A percentile compares a stretch with the other conserved stretches of the same genome.
Evolutionary conservation across 2,113 vertebrate species (phyloP).

Genomic region (Bos indicus): DNA sequence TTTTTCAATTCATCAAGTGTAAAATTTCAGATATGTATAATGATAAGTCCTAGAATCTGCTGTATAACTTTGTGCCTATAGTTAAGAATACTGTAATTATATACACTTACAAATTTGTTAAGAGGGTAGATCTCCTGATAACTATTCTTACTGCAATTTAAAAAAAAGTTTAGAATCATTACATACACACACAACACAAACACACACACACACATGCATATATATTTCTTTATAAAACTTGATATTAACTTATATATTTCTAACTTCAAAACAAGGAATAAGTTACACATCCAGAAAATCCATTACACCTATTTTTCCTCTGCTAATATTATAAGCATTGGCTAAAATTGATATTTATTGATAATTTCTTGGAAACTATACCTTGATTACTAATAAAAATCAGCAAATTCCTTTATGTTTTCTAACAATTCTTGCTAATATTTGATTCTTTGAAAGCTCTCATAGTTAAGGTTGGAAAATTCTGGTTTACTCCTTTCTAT

Average conservation of each 20-base stretch:
- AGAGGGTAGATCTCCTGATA: not conserved
- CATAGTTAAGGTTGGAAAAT: not conserved
- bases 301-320: not conserved
- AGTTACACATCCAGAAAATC: conserved; percentile 6
- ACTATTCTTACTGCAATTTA: not conserved
- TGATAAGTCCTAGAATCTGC: not conserved
- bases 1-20: not conserved
- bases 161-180: not conserved
- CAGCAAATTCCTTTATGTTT: not conserved
- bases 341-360: not conserved
- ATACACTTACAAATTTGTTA: not conserved
- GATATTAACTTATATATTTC: not conserved
- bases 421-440: not conserved
- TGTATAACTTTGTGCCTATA: not conserved
- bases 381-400: not conserved
- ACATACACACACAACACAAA: not conserved
- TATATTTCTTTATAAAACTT: not conserved
- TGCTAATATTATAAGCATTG: not conserved
- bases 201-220: not conserved
- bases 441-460: not conserved
- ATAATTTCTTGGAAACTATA: not conserved
- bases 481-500: not conserved
- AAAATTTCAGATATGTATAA: not conserved
- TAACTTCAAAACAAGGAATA: not conserved
- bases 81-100: not conserved